Evolutionary conservation across 2,888 invertebrate genomes (phyloP), one percentile per base, ranked within the genome.

Genomic region (Acanthoscelides obtectus): DNA sequence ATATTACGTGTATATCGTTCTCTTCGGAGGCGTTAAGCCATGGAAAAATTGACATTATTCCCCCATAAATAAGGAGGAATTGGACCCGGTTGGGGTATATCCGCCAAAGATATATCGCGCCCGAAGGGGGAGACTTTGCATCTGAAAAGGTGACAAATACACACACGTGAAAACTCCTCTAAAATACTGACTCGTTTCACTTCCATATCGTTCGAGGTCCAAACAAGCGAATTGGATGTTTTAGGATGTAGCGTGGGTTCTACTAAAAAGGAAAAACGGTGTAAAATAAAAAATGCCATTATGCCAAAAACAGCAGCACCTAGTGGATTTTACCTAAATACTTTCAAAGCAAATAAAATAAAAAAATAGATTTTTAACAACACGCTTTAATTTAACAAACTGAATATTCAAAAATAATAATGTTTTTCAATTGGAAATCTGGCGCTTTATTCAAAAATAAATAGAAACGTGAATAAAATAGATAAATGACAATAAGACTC

Each of bases 31-130:
- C 76, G 74, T 74, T 76, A 73, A 76, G 74, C 76, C 76, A 79
- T 78, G 78, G 76, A 77, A 76, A 81, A 83, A 83, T 84, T 84
- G 83, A 84, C 83, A 83, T 84, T 84, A 84, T 84, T 84, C 81
- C 78, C 81, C 83, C 80, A 83, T 84, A 84, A 83, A 84, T 84
- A 82, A 83, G 81, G 76, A 72, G 74, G 79, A 83, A 84, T 83
- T 80, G 83, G 79, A 79, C 83, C 84, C 84, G 76, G 76, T 82
- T 81, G 82, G 82, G 78, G 80, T 79, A 80, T 81, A 81, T 80
- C 45, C 45, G 45, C 45, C 45, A 45, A 45, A 17, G 12, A 45
- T 45, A 45, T 45, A 45, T 45, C 45, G 45, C 45, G 45, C 45
- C 45, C 45, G 45, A 45, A 45, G 45, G 45, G 45, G 45, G 45